Evolutionary conservation across 2,113 vertebrate genomes (phyloP), one percentile per base, ranked within the genome.

Genomic region (Corydoras sp.): DNA sequence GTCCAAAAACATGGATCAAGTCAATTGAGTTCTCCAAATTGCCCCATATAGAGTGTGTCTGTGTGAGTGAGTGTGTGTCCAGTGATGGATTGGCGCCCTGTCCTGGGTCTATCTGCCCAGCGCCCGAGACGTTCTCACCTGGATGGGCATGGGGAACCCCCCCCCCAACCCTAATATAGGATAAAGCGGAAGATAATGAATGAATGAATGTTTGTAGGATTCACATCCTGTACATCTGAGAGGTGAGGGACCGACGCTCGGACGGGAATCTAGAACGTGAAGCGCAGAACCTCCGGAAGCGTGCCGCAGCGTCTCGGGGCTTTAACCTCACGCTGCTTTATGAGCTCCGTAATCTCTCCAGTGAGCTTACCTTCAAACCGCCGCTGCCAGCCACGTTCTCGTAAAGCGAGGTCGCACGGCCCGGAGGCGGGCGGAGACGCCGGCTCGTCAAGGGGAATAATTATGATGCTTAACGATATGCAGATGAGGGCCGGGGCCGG

Each of bases 401-500:
- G 61, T 71, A 78, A 78, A 78, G 68, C 82, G 74, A 82, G 88
- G 90, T 94, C 89, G 85, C 88, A 79, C 90, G 69, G 90, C 88
- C 83, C 89, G 88, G 80, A 83, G 85, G 84, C 88, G 88, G 88
- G 85, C 90, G 85, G 84, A 82, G 90, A 87, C 83, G 83, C 86
- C 83, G 81, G 85, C 91, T 93, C 88, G 86, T 95, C 93, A 92
- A 86, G 88, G 91, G 86, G 82, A 88, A 92, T 89, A 85, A 88
- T 90, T 93, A 93, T 89, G 84, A 88, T 82, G 85, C 88, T 90
- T 94, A 96, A 93, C 3, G 89, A 92, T 90, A 93, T 94, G 92
- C 92, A 94, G 93, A 97, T 95, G 90, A 95, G 91, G 88, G 84
- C 91, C 90, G 80, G 86, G 88, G 86, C 89, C 87, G 87, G 88